A percentile compares a stretch with the other conserved stretches of the same genome.
Conservation (phyloP, 2,888 invertebrate species). For the Agonopterix heracliana region DNA sequence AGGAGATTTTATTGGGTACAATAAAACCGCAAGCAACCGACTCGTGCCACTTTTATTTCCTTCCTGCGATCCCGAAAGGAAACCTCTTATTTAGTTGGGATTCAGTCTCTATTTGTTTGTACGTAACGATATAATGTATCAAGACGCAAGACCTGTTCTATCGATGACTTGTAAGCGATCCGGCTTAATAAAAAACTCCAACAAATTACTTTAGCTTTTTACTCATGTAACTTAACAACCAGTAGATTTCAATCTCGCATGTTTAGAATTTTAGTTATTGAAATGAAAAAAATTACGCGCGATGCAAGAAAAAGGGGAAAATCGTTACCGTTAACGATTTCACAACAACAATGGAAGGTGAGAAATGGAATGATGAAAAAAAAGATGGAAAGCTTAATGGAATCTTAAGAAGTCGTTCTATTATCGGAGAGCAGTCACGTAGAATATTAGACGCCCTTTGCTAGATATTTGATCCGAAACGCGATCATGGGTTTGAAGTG, state of each 20-base stretch:
- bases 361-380: constrained; percentile 29
- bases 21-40: constrained; percentile 32
- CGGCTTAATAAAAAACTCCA: constrained; percentile 11
- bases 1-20: constrained; percentile 44
- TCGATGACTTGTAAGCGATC: constrained; percentile 12
- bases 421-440: constrained; percentile 56
- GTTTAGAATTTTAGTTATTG: constrained; percentile 2
- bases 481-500: constrained; percentile 35
- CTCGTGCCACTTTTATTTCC: constrained; percentile 38
- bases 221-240: constrained; percentile 4
- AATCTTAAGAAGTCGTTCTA: constrained; percentile 49
- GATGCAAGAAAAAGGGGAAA: constrained; percentile 28
- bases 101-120: constrained; percentile 41
- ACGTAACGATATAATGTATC: constrained; percentile 13
- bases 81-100: constrained; percentile 38
- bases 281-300: constrained; percentile 5
- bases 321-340: constrained; percentile 36
- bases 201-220: constrained; percentile 14
- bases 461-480: constrained; percentile 20
- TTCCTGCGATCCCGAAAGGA: constrained; percentile 23
- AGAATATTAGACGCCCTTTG: constrained; percentile 60
- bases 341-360: constrained; percentile 51
- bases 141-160: constrained; percentile 7
- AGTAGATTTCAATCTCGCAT: constrained; percentile 6
- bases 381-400: constrained; percentile 46